These are phyloP conservation scores for Mesocentrotus franciscanus DNA, from an alignment of 53 echinoderm and acorn worm species.

Conservation along the genomic window DNA sequence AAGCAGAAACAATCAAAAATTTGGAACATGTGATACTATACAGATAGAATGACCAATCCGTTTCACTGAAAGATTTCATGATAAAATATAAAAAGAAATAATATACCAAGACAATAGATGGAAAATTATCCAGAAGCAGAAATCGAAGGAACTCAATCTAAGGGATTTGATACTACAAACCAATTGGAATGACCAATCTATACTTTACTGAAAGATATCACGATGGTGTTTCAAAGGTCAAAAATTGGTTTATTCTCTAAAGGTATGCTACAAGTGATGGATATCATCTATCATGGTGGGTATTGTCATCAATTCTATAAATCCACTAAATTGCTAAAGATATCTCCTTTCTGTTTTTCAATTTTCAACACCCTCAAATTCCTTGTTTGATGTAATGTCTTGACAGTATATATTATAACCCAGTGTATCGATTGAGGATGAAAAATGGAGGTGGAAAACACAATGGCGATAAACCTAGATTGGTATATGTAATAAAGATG, in stretches of 20 bases:
- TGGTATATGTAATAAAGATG: neutral
- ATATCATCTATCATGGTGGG: neutral
- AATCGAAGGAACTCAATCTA: neutral
- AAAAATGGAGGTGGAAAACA: neutral
- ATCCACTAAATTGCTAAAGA: neutral
- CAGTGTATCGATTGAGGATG: neutral
- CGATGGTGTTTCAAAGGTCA: neutral
- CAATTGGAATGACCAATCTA: conserved; percentile 1
- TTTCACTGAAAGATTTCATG: neutral
- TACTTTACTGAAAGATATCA: neutral
- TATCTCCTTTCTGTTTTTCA: conserved; percentile 17
- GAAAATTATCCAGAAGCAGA: neutral
- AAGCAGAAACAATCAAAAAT: neutral
- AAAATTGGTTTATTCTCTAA: neutral
- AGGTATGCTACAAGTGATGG: neutral
- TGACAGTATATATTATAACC: neutral
- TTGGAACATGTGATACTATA: neutral
- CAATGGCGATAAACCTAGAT: neutral
- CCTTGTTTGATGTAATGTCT: neutral
- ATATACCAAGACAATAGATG: neutral
- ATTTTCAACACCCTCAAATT: neutral
- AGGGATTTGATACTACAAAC: neutral
- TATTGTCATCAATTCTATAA: neutral
- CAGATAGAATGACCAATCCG: neutral
- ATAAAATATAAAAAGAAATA: neutral